phyloP scores from a whole-genome alignment of 2,113 vertebrate genomes.

The Brachypodius melanocephalos region DNA sequence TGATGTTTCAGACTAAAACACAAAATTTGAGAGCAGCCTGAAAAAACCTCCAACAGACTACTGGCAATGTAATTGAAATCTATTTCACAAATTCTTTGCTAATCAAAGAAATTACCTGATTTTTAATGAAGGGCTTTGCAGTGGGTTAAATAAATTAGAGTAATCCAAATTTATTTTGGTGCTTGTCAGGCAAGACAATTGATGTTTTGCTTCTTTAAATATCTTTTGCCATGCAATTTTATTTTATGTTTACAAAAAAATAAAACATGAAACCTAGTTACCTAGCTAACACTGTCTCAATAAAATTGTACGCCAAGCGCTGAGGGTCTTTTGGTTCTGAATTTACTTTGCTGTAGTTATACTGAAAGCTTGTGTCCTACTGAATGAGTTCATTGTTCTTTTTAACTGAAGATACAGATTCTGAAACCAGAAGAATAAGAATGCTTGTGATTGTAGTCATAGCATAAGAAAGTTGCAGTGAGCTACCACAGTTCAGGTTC shows the following conservation, averaged over 20 bases:
- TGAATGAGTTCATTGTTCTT: neutral
- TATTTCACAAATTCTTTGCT: neutral
- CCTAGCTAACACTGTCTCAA: neutral
- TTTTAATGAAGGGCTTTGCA: neutral
- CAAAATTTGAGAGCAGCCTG: fast-evolving
- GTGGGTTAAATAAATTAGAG: neutral
- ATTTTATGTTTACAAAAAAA: neutral
- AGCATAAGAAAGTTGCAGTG: neutral
- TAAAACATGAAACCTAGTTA: neutral
- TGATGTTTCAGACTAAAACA: neutral
- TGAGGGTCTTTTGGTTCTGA: neutral
- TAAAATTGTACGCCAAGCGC: neutral
- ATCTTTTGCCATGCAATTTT: neutral
- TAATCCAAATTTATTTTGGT: neutral
- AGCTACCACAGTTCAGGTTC: neutral
- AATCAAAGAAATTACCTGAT: neutral
- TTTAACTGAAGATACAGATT: neutral
- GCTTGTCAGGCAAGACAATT: neutral
- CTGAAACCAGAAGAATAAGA: neutral
- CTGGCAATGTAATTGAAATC: neutral
- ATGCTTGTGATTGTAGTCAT: neutral
- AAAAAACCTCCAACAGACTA: neutral
- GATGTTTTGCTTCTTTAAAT: neutral
- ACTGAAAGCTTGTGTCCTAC: neutral
- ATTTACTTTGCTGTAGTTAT: neutral